phyloP scores from a whole-genome alignment of 2,113 vertebrate genomes.

The Aegotheles bennettii region DNA sequence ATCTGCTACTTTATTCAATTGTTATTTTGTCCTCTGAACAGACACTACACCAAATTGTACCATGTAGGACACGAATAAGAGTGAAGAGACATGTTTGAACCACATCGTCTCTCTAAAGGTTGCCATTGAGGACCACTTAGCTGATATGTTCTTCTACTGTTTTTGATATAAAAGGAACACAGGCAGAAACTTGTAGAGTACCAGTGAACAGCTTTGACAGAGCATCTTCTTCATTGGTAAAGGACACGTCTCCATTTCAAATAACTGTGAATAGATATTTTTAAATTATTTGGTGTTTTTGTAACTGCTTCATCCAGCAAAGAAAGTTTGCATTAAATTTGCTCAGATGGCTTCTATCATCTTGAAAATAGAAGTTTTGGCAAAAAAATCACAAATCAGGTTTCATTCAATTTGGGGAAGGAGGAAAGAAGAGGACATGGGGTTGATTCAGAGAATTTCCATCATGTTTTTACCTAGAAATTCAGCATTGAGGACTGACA shows the following conservation, averaged over 20 bases:
- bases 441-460: background rate
- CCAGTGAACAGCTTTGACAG: background rate
- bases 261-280: background rate
- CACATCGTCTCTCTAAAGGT: background rate
- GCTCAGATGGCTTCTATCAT: background rate
- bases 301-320: background rate
- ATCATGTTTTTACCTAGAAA: background rate
- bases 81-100: background rate
- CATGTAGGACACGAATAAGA: background rate
- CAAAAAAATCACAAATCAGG: background rate
- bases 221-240: background rate
- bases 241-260: background rate
- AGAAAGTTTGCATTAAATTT: background rate
- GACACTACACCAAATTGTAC: background rate
- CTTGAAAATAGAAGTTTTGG: background rate
- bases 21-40: background rate
- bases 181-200: background rate
- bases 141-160: background rate
- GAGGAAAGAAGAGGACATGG: background rate
- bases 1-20: background rate
- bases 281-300: background rate
- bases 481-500: background rate
- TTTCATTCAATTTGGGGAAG: accelerated
- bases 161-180: background rate
- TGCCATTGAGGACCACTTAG: background rate